Evolutionary conservation across 2,113 vertebrate species (phyloP).

Genomic region (Phalacrocorax brasilianus): DNA sequence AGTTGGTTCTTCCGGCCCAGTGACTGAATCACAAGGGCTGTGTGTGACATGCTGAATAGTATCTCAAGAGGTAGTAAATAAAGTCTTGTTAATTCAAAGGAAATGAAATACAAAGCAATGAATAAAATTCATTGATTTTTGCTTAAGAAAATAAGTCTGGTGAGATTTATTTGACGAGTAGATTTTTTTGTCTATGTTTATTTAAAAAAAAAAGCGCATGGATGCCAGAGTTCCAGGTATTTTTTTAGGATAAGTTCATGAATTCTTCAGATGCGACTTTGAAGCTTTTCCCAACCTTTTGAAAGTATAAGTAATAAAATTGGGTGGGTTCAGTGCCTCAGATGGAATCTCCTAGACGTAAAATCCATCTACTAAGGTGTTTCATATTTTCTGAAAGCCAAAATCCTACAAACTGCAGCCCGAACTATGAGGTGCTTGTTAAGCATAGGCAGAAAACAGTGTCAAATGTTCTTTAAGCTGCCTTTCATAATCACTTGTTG

Average conservation of each 20-base stretch:
- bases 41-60: background rate
- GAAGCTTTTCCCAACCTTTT: conserved; percentile 64
- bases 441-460: conserved; percentile 53
- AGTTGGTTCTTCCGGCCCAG: background rate
- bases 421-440: conserved; percentile 31
- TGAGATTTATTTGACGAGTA: conserved; percentile 23
- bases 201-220: background rate
- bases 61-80: conserved; percentile 8
- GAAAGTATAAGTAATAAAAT: conserved; percentile 63
- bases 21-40: background rate
- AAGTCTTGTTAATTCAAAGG: conserved; percentile 10
- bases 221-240: conserved; percentile 39
- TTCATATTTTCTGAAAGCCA: conserved; percentile 69
- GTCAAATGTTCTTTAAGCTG: conserved; percentile 52
- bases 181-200: conserved; percentile 10
- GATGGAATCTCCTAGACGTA: conserved; percentile 59
- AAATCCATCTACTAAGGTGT: conserved; percentile 66
- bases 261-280: conserved; percentile 53
- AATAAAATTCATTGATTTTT: background rate
- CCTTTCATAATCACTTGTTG: conserved; percentile 55
- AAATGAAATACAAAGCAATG: conserved; percentile 39
- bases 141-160: background rate
- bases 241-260: conserved; percentile 45
- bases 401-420: conserved; percentile 53
- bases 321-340: conserved; percentile 55